Evolutionary conservation across 2,113 vertebrate genomes (phyloP).

Genomic region (Vulpes ferrilata): DNA sequence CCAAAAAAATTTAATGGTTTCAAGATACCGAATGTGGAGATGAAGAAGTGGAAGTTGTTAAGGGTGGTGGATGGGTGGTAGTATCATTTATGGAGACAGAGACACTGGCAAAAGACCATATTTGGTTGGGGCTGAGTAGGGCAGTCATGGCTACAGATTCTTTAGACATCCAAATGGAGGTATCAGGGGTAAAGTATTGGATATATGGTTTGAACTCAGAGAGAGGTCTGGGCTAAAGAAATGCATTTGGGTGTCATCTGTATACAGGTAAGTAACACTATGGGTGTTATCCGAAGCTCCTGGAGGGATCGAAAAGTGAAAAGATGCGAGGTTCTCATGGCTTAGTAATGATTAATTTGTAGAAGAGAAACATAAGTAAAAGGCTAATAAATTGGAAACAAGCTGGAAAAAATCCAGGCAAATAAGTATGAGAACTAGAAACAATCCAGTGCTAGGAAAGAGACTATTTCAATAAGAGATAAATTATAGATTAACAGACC

Average conservation of each 20-base stretch:
- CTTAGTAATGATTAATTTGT: slow-evolving; percentile 6
- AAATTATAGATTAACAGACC: background rate
- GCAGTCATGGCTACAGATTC: background rate
- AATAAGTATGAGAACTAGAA: background rate
- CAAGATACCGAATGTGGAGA: background rate
- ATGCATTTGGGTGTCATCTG: background rate
- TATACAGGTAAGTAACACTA: background rate
- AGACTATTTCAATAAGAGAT: slow-evolving; percentile 26
- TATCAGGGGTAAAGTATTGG: background rate
- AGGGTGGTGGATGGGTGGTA: background rate
- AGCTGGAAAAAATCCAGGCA: background rate
- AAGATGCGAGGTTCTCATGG: background rate
- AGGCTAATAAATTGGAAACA: background rate
- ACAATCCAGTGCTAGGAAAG: background rate
- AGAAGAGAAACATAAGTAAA: background rate
- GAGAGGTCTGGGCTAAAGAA: background rate
- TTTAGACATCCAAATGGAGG: background rate
- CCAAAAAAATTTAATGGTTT: background rate
- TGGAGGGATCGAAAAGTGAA: background rate
- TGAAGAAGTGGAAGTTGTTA: background rate
- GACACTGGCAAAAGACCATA: background rate
- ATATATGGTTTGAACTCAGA: background rate
- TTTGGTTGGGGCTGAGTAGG: background rate
- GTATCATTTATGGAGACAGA: background rate
- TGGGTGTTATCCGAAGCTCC: background rate